Evolutionary conservation across 2,797 vertebrate genomes (phyloP).

Genomic region (Epinephelus malabaricus): DNA sequence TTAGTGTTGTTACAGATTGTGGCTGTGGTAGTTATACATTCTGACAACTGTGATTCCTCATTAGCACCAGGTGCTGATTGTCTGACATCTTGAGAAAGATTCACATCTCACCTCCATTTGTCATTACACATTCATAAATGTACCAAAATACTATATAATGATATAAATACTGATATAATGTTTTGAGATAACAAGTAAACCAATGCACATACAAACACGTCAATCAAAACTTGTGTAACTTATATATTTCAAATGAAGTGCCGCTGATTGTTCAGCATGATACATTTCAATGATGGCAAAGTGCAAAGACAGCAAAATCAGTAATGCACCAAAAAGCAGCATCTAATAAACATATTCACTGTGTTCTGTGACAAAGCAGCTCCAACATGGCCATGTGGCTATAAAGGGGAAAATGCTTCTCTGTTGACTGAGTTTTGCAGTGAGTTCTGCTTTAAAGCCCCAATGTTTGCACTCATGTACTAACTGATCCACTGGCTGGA

Average conservation of each 20-base stretch:
- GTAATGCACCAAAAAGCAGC: slow-evolving; percentile 78
- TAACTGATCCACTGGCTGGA: slow-evolving; percentile 55
- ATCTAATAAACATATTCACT: slow-evolving; percentile 70
- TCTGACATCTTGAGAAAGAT: slow-evolving; percentile 71
- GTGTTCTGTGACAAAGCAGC: slow-evolving; percentile 71
- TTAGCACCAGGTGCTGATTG: slow-evolving; percentile 77
- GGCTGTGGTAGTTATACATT: slow-evolving; percentile 74
- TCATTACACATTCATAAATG: slow-evolving; percentile 76
- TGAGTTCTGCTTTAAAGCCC: slow-evolving; percentile 58
- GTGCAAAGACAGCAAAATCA: slow-evolving; percentile 80
- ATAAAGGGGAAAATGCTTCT: slow-evolving; percentile 60
- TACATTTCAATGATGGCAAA: slow-evolving; percentile 73
- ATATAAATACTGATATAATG: slow-evolving; percentile 78
- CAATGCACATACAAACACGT: slow-evolving; percentile 78
- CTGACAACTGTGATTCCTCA: slow-evolving; percentile 56
- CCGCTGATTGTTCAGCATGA: slow-evolving; percentile 66
- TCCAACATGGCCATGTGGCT: slow-evolving; percentile 55
- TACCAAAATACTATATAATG: slow-evolving; percentile 80
- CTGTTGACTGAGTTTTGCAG: slow-evolving; percentile 59
- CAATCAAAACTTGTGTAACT: slow-evolving; percentile 76
- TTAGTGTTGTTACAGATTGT: slow-evolving; percentile 72
- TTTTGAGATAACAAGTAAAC: slow-evolving; percentile 75
- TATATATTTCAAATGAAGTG: slow-evolving; percentile 71
- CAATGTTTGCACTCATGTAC: slow-evolving; percentile 50
- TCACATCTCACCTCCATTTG: slow-evolving; percentile 64